phyloP scores from a whole-genome alignment of 2,888 invertebrate species.

The Bedellia somnulentella region DNA sequence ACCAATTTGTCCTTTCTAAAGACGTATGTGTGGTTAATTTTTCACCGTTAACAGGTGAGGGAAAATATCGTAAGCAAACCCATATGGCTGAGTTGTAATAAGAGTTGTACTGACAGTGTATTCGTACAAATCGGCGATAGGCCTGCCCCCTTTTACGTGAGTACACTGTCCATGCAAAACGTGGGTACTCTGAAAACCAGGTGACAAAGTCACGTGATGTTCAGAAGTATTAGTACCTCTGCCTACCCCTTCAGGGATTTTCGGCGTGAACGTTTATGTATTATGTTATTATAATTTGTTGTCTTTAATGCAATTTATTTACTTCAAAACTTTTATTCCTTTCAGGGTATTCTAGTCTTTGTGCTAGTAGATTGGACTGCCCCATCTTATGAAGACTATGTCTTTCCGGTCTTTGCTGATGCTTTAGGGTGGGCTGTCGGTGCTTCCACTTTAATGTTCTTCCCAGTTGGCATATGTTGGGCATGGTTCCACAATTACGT shows the following conservation, averaged over 20 bases:
- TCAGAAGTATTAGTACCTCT: no score
- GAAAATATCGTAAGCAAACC: no score
- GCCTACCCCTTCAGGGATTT: no score
- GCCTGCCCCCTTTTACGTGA: no score
- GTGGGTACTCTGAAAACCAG: background rate
- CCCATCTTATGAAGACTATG: constrained; percentile 65
- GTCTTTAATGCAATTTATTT: no score
- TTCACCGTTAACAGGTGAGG: no score
- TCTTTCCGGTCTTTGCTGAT: constrained; percentile 72
- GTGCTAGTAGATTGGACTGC: constrained; percentile 68
- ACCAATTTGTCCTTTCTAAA: no score
- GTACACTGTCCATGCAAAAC: background rate
- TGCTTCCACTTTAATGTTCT: constrained; percentile 66
- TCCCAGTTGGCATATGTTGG: constrained; percentile 65
- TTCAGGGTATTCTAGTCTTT: constrained; percentile 73
- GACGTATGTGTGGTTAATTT: no score
- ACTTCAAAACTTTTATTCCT: constrained; percentile 7
- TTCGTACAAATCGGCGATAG: no score
- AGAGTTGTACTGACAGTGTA: no score
- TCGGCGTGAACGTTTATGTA: background rate
- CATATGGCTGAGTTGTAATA: no score
- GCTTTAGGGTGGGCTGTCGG: constrained; percentile 73
- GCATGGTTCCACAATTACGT: constrained; percentile 40
- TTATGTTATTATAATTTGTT: background rate
- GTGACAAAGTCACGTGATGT: no score